A percentile compares a stretch with the other conserved stretches of the same genome.
These are phyloP conservation scores for Ptychobarbus kaznakovi DNA, from an alignment of 2,797 vertebrate genomes.

Conservation along the genomic window DNA sequence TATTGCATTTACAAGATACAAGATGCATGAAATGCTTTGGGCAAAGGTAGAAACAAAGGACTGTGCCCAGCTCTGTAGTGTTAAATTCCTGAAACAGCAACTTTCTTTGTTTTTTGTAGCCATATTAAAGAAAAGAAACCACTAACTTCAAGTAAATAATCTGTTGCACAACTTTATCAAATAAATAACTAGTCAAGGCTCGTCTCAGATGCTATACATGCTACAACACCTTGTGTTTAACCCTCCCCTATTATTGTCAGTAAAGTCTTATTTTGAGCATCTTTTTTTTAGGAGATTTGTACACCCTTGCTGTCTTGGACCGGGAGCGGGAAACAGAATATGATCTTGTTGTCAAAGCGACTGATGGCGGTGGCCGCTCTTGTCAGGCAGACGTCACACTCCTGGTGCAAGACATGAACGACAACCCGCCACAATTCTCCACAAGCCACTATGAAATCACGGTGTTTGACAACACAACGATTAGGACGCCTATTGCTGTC, in stretches of 20 bases:
- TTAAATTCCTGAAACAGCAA: not conserved
- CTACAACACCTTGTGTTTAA: constrained; percentile 20
- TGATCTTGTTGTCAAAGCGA: constrained; percentile 88
- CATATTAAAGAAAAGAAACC: not conserved
- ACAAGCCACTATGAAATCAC: constrained; percentile 88
- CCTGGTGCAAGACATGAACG: constrained; percentile 89
- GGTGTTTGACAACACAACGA: constrained; percentile 94
- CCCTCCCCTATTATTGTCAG: constrained; percentile 6
- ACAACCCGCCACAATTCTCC: constrained; percentile 91
- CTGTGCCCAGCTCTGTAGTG: not conserved
- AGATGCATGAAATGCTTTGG: constrained; percentile 27
- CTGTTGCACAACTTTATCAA: constrained; percentile 15
- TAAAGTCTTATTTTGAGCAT: constrained; percentile 12
- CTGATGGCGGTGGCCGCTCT: constrained; percentile 92
- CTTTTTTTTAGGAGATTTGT: constrained; percentile 85
- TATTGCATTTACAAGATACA: constrained; percentile 44
- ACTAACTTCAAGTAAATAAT: not conserved
- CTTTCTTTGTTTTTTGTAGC: constrained; percentile 21
- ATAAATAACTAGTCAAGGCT: constrained; percentile 21
- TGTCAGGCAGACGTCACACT: constrained; percentile 90
- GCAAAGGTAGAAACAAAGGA: not conserved
- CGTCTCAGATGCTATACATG: constrained; percentile 18
- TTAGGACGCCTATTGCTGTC: constrained; percentile 89
- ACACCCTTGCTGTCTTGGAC: constrained; percentile 84
- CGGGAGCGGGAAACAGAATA: constrained; percentile 83